Conservation (phyloP, 2,113 vertebrate genomes). For the Corydoras maculifer region DNA sequence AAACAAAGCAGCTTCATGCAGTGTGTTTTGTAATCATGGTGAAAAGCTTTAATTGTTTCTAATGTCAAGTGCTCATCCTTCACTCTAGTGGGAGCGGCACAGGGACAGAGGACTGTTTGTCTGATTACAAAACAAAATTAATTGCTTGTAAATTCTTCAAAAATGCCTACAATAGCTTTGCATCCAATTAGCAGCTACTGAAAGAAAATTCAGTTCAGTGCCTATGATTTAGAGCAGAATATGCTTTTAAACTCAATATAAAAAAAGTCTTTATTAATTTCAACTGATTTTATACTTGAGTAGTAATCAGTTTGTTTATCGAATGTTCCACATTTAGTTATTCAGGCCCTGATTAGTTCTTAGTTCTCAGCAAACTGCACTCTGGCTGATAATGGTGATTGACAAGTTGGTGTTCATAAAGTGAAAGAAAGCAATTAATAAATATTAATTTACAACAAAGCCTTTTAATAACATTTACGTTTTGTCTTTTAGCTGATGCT, state of each 20-base stretch:
- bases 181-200: conserved; percentile 38
- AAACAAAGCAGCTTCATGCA: background rate
- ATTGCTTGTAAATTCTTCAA: conserved; percentile 30
- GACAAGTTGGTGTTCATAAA: no score
- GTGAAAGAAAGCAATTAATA: no score
- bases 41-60: conserved; percentile 21
- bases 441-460: no score
- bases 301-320: background rate
- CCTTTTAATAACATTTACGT: no score
- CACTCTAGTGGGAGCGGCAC: background rate
- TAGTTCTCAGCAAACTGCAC: no score
- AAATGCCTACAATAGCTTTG: conserved; percentile 18
- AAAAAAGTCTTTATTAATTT: background rate
- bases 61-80: background rate
- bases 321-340: no score
- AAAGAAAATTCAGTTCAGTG: conserved; percentile 18
- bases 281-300: background rate
- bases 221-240: conserved; percentile 34
- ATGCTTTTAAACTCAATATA: conserved; percentile 8
- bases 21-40: background rate
- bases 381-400: no score
- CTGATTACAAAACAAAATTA: conserved; percentile 40
- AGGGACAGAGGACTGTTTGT: conserved; percentile 8
- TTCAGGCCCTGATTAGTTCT: no score
- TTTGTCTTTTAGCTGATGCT: no score